Conservation (phyloP, 1,140 invertebrate species). For the Zaprionus tsacasi region DNA sequence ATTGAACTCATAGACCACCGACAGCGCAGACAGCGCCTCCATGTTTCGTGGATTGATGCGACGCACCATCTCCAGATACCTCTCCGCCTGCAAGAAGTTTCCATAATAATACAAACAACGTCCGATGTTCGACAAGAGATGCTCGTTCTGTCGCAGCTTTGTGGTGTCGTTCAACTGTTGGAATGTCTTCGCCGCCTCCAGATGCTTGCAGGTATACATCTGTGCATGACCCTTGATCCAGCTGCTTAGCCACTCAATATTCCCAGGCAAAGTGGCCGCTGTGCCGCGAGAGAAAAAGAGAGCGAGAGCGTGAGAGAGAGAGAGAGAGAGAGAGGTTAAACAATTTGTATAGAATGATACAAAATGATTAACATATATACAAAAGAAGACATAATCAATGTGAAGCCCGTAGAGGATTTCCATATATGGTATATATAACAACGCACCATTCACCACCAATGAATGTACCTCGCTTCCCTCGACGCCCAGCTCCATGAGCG, state of each 20-base stretch:
- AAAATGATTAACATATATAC: too few species aligned
- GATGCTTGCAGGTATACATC: conserved; percentile 87
- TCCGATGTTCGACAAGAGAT: conserved; percentile 87
- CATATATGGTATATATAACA: background rate
- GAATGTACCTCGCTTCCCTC: conserved; percentile 89
- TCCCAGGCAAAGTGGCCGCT: conserved; percentile 82
- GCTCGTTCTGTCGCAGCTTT: conserved; percentile 87
- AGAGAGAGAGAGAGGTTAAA: background rate
- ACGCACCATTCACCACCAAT: conserved; percentile 86
- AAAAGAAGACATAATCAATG: too few species aligned
- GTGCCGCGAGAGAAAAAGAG: background rate
- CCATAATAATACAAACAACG: conserved; percentile 88
- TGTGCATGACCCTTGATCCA: conserved; percentile 90
- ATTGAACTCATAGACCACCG: conserved; percentile 85
- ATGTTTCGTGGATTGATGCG: conserved; percentile 86
- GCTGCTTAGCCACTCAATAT: conserved; percentile 87
- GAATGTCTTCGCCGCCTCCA: conserved; percentile 87
- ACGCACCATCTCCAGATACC: conserved; percentile 85
- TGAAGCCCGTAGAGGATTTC: too few species aligned
- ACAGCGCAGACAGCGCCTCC: conserved; percentile 84
- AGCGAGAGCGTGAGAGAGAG: background rate
- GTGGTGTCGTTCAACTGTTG: conserved; percentile 87
- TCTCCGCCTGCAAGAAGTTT: conserved; percentile 85
- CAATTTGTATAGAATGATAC: too few species aligned
- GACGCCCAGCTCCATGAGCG: conserved; percentile 88